Base-by-base conservation (phyloP, 2,888 invertebrate species). In the Halocaridina rubra region DNA sequence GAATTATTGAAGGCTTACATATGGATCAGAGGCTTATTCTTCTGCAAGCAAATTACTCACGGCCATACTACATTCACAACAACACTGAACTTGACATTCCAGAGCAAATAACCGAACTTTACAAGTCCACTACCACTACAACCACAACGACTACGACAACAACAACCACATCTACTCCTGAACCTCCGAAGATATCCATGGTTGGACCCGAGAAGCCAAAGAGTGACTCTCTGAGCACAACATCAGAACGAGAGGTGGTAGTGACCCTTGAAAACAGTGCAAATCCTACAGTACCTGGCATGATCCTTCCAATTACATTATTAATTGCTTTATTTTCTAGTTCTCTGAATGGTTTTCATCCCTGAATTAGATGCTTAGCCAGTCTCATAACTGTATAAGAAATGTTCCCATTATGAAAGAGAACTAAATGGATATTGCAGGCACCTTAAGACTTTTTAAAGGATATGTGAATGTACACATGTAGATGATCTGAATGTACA, bases 101-200 rank as follows among this genome's bases (percentile, higher is more conserved):
- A 1, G 80, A 78, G 32, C 79, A 79, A 24, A 57, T 69, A 1
- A 27, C 81, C 10, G 69, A 82, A 27, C 80, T 87, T 7, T 87
- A 85, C 81, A 79, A 85, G 27, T 87, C 87, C 19, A 85, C 87
- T 46, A 87, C 87, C 19, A 87, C 86, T 24, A 86, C 86, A 7
- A 79, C 87, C 27, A 85, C 84, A 33, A 87, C 87, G n/a, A 85
- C 87, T 7, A 85, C 85, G n/a, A 71, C 87, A 10, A 82, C 85
- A 4, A 87, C 87, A 30, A 85, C 87, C 27, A 82, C 82, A 22
- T 85, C 87, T 22, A 82, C 85, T 27, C 84, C 84, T 16, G 57
- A 78, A 13, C 82, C 82, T 0, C 82, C 82, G 7, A 71, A 61
- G 72, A 29, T 78, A 19, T 82, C 82, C 19, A 82, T 82, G 82